Percentiles rank a stretch among this genome's conserved stretches.
phyloP scores from a whole-genome alignment of 2,113 vertebrate genomes.

The Colius striatus region DNA sequence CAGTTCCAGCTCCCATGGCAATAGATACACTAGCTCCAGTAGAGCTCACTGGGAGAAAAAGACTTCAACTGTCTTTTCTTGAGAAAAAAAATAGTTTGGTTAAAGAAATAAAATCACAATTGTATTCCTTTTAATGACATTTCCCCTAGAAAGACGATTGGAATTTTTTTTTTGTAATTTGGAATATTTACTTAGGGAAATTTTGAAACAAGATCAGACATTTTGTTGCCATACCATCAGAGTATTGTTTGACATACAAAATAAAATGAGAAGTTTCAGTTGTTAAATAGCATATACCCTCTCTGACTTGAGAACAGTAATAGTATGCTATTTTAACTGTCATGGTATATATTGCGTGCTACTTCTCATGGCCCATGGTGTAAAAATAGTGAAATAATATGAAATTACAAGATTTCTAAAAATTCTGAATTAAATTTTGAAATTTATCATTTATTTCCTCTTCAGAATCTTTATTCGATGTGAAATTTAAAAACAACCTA shows the following conservation, averaged over 20 bases:
- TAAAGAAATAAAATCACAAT: slow-evolving; percentile 36
- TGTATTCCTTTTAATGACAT: slow-evolving; percentile 15
- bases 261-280: not conserved
- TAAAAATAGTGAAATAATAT: not conserved
- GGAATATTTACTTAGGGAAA: slow-evolving; percentile 37
- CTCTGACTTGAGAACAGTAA: not conserved
- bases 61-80: not conserved
- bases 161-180: not conserved
- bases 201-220: not conserved
- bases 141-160: slow-evolving; percentile 14
- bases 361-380: not conserved
- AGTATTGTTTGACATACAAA: not conserved
- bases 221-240: not conserved
- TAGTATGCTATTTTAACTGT: not conserved
- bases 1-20: not conserved
- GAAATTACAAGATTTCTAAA: not conserved
- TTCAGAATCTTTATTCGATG: not conserved
- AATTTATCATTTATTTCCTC: not conserved
- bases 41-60: not conserved
- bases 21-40: not conserved
- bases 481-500: not conserved
- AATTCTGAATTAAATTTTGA: not conserved
- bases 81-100: not conserved
- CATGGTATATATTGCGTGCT: not conserved
- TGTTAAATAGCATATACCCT: not conserved